Base-by-base conservation (phyloP, 2,113 vertebrate species). In the Poeciliopsis retropinna region DNA sequence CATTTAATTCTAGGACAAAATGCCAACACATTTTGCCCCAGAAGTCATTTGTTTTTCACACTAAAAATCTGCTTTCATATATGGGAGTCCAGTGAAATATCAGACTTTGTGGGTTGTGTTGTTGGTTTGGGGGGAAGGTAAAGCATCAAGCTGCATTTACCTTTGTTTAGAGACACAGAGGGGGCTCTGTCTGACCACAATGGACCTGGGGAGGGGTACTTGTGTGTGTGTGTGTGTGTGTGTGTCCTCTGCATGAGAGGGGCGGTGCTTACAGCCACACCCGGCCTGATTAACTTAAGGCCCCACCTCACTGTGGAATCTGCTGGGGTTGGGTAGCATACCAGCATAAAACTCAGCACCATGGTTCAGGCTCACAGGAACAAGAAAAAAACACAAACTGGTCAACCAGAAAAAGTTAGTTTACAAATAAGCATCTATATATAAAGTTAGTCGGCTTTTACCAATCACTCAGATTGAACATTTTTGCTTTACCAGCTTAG, bases 301-400 rank as follows among this genome's bases (percentile, higher is more conserved):
- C 92, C 93, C 93, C 94, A 92, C 94, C 94, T 87, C 85, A 11
- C 84, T 77, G 78, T 90, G 93, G 94, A 95, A 95, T 95, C 89
- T 74, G 3, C 89, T 85, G 86, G 64, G 80, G 79, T 78, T 64
- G 60, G 87, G 82, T 93, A 89, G 91, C 91, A 91, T 93, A 91
- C 69, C 65, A 3, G 63, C 66, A 34, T 67, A 73, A 34, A 72
- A 25, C 37, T 62, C 67, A 30, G 17, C 2, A 22, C n/a, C 60
- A 0, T 32, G 22, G 62, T 70, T 70, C 22, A 64, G 8, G 1
- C 25, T 13, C 15, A 29, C 1, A 32, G 44, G 25, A 3, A 4
- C 39, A 12, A 19, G 19, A 5, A 31, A n/a, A 51, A 37, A 19
- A 19, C 32, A 27, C 4, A 22, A 15, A 54, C 27, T 41, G 29